A percentile compares a stretch with the other conserved stretches of the same genome.
Conservation (phyloP, 2,113 vertebrate genomes). For the Trogon surrucura region DNA sequence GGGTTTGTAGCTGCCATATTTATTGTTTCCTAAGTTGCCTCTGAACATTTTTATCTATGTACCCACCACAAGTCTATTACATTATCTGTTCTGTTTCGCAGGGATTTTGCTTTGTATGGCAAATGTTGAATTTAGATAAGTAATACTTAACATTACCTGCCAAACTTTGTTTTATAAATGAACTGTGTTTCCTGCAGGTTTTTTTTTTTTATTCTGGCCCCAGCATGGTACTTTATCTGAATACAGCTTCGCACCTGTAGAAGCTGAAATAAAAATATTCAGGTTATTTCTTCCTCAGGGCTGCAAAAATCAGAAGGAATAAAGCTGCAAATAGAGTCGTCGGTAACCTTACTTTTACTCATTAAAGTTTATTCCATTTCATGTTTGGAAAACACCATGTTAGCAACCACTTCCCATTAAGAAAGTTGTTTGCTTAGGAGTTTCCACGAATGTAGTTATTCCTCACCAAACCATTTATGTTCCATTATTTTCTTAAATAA, state of each 20-base stretch:
- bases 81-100: not conserved
- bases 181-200: not conserved
- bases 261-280: not conserved
- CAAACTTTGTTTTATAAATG: not conserved
- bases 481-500: not conserved
- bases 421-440: not conserved
- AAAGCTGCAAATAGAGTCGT: not conserved
- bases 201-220: not conserved
- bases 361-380: not conserved
- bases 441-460: not conserved
- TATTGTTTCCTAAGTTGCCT: not conserved
- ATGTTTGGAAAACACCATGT: not conserved
- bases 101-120: not conserved
- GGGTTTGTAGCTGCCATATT: conserved; percentile 30
- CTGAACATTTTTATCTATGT: not conserved
- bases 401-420: not conserved
- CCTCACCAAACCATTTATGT: not conserved
- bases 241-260: not conserved
- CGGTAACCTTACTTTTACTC: not conserved
- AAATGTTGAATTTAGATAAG: not conserved
- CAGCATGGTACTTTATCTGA: not conserved
- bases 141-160: not conserved
- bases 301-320: not conserved
- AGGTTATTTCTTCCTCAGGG: not conserved
- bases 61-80: not conserved